These are phyloP conservation scores for Empidonax alnorum DNA, from an alignment of 2,113 vertebrate species.

Conservation along the genomic window DNA sequence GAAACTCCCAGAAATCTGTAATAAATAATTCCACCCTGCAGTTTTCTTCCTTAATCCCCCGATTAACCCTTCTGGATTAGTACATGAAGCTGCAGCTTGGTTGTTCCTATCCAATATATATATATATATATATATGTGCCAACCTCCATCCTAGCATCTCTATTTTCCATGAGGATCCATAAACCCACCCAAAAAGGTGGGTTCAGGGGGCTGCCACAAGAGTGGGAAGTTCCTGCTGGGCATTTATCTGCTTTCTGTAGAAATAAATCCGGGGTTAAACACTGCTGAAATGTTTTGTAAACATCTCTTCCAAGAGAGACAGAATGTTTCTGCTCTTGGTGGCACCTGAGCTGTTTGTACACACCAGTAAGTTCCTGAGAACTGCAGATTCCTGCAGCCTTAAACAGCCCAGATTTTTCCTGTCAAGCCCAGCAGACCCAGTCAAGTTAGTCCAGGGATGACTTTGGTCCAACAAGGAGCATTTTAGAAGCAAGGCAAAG, in stretches of 20 bases:
- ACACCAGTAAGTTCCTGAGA: not conserved
- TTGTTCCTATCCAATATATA: not conserved
- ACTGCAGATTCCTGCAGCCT: not conserved
- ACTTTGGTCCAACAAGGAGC: not conserved
- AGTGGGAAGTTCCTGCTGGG: not conserved
- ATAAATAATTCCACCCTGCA: not conserved
- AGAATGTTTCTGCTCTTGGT: not conserved
- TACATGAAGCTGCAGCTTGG: not conserved
- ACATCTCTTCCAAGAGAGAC: slow-evolving; percentile 9
- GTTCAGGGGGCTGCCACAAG: not conserved
- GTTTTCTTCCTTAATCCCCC: not conserved
- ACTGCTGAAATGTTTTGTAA: not conserved
- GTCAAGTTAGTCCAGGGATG: not conserved
- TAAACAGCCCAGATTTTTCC: not conserved
- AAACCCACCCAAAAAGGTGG: not conserved
- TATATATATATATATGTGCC: accelerated
- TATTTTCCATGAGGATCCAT: not conserved
- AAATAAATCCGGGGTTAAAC: not conserved
- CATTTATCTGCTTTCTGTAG: not conserved
- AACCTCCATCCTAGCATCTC: not conserved
- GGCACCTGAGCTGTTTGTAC: not conserved
- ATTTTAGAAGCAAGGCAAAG: not conserved
- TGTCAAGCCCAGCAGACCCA: not conserved
- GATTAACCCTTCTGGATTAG: not conserved
- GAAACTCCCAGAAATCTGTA: not conserved